phyloP scores from a whole-genome alignment of 2,113 vertebrate genomes.

The Arvicanthis niloticus region DNA sequence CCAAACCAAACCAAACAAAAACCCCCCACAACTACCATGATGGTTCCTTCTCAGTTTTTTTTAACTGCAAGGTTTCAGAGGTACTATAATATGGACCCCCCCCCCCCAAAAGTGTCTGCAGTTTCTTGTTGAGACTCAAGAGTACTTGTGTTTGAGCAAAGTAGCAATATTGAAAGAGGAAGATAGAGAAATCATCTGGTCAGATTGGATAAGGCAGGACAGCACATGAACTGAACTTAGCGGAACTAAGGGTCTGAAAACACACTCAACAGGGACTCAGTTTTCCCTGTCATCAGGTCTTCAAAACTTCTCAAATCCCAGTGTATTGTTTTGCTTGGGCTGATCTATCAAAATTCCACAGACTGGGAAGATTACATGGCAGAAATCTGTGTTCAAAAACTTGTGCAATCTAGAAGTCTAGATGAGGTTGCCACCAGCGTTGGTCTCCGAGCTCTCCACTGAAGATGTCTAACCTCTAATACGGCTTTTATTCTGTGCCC shows the following conservation, averaged over 20 bases:
- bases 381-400: not conserved
- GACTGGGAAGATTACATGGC: not conserved
- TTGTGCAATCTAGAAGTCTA: not conserved
- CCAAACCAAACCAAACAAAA: not conserved
- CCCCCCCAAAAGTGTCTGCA: not conserved
- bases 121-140: not conserved
- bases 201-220: not conserved
- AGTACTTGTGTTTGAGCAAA: not conserved
- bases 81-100: not conserved
- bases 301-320: not conserved
- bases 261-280: not conserved
- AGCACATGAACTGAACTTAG: not conserved
- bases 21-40: too few species aligned
- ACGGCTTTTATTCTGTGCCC: not conserved
- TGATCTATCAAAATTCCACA: not conserved
- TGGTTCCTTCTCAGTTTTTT: too few species aligned
- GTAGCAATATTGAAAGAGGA: not conserved
- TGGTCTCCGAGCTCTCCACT: not conserved
- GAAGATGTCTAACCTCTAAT: not conserved
- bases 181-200: not conserved
- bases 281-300: not conserved
- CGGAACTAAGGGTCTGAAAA: not conserved
- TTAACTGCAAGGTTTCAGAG: not conserved
- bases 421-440: not conserved
- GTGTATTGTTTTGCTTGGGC: not conserved